Base-by-base conservation (phyloP, 2,797 vertebrate genomes). In the Pseudotriccus pelzelni region DNA sequence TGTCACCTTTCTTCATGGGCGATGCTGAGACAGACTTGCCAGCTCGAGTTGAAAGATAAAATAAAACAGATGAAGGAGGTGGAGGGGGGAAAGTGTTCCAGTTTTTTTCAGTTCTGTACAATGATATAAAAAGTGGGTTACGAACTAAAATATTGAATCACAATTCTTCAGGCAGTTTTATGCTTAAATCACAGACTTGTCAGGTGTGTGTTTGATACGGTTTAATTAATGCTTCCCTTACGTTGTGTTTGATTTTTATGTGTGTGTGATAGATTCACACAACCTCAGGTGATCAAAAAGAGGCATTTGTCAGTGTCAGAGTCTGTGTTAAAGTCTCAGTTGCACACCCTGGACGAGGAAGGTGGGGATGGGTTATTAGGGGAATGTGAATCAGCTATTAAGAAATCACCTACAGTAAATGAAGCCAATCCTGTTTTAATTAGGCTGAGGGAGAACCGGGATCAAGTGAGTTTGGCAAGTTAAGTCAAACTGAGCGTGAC, bases 141-240 rank as follows among this genome's bases (percentile, higher is more conserved):
- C 7, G 27, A 97, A 94, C 86, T 96, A 97, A 98, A 98, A 97
- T 97, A 98, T 90, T 97, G 97, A 98, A 96, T 96, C 96, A 92
- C 82, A 94, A 94, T 97, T 97, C 96, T 97, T 97, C 94, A 96
- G 87, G 96, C 94, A 91, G 95, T 96, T 98, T 97, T 98, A 96
- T 96, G 92, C 84, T 97, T 96, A 97, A 97, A 97, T 97, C 97
- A 96, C 86, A 97, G 94, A 66, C 96, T 96, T 98, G 97, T 97
- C 97, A 98, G 91, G 60, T 37, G 94, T 93, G 84, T 58, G 95
- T 96, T 96, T 96, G 97, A 97, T 96, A 95, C 28, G 89, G 87
- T 96, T 94, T 98, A 98, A 98, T 98, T 98, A 98, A 97, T 93
- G 84, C 76, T 97, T 75, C 92, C 83, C 86, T 86, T 93, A 89